phyloP scores from a whole-genome alignment of 2,888 invertebrate species.

The Oscheius sp. region DNA sequence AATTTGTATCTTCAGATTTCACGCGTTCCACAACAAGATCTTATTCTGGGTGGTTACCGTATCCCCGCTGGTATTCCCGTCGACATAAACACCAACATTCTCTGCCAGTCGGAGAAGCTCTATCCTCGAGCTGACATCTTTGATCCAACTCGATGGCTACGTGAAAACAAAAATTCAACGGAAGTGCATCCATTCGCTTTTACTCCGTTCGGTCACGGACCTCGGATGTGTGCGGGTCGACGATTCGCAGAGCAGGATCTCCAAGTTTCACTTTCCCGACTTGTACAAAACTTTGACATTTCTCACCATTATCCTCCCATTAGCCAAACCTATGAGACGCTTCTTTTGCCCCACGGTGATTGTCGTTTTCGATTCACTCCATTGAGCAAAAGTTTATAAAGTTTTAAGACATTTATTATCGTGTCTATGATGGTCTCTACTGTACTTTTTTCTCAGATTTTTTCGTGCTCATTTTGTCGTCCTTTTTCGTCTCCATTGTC shows the following conservation, averaged over 20 bases:
- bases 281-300: slow-evolving; percentile 75
- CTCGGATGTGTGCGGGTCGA: slow-evolving; percentile 78
- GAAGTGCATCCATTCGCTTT: slow-evolving; percentile 76
- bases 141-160: slow-evolving; percentile 83
- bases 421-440: too few relatives aligned
- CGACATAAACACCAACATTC: slow-evolving; percentile 65
- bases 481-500: too few relatives aligned
- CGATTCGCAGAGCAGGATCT: slow-evolving; percentile 78
- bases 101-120: slow-evolving; percentile 35
- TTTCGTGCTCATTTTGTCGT: too few relatives aligned
- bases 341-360: slow-evolving; percentile 76
- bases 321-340: slow-evolving; percentile 75
- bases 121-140: slow-evolving; percentile 38
- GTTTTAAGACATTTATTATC: too few relatives aligned
- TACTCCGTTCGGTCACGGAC: slow-evolving; percentile 77
- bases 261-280: slow-evolving; percentile 75
- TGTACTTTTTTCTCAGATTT: too few relatives aligned
- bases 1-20: slow-evolving; percentile 78
- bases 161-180: slow-evolving; percentile 73
- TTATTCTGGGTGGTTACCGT: slow-evolving; percentile 81
- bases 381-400: too few relatives aligned
- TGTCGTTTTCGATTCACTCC: slow-evolving; percentile 57
- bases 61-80: slow-evolving; percentile 80
- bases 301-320: slow-evolving; percentile 73
- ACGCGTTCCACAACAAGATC: slow-evolving; percentile 81